Conservation (phyloP, 1,140 invertebrate species). For the Gyrodactylus salaris region DNA sequence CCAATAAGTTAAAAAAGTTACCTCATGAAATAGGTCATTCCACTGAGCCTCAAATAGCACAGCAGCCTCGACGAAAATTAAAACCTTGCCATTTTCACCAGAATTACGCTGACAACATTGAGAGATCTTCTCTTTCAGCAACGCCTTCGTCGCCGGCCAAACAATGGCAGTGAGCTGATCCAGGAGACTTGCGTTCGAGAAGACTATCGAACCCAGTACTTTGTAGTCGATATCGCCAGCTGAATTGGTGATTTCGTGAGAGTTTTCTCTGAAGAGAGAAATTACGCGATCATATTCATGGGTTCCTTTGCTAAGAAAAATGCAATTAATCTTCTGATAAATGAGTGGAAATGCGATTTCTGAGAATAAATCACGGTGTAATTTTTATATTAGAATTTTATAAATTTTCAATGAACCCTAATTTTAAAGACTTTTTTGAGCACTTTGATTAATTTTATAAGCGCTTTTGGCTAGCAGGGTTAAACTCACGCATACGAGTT, state of each 20-base stretch:
- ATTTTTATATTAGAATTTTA: too few relatives aligned
- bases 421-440: too few relatives aligned
- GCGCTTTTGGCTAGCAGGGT: too few relatives aligned
- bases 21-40: background rate
- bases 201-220: background rate
- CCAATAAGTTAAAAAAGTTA: background rate
- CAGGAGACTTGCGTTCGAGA: background rate
- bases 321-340: too few relatives aligned
- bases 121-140: background rate
- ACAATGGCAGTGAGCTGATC: background rate
- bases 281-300: background rate
- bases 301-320: background rate
- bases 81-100: background rate
- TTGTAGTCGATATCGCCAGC: background rate
- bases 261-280: background rate
- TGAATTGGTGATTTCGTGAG: background rate
- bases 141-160: background rate
- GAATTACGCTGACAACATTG: background rate
- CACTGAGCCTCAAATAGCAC: background rate
- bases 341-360: too few relatives aligned
- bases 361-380: too few relatives aligned
- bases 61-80: background rate
- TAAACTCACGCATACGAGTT: background rate
- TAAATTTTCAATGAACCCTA: too few relatives aligned
- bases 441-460: too few relatives aligned